Base-by-base conservation (phyloP, 2,113 vertebrate genomes). In the Speoplatyrhinus poulsoni region DNA sequence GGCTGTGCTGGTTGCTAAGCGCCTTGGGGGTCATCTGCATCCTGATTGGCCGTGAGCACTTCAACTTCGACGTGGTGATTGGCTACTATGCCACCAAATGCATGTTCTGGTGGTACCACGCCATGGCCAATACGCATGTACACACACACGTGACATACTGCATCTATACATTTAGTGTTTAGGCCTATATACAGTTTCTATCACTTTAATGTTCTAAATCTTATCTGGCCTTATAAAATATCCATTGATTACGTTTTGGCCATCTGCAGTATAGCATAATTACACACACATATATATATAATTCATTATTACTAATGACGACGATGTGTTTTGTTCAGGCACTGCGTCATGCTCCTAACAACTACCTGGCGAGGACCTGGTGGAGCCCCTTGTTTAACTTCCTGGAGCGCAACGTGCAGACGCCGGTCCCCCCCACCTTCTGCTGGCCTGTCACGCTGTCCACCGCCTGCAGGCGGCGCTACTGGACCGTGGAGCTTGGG, bases 41-140 rank as follows among this genome's bases (percentile, higher is more conserved):
- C 76, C 93, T 99, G 1, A 79, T 97, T 0, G 98, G 88, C 0
- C 98, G 97, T 0, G 97, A 99, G 70, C 98, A 99, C 91, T 99
- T 99, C 13, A 98, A 94, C 0, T 85, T 99, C 0, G 97, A 99
- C 0, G 97, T 99, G 60, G 85, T 99, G 52, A 75, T 98, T 12
- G 97, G 93, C 4, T 99, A 99, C 76, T 94, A 93, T 5, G 91
- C 95, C 84, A 98, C 96, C 50, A 96, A 96, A 0, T 82, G 96
- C 48, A 92, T 94, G 6, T 98, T 98, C 85, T 96, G 95, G 95
- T 98, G 95, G 95, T 99, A 99, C 87, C 97, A 99, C 72, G 94
- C 96, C 0, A 95, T 99, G 96, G 96, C 95, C 82, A 96, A 97
- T 70, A 92, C 95, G 52, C 95, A 96, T 81, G 98, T 98, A 70